phyloP scores from a whole-genome alignment of 35 echinoderm and acorn worm species.

The Heliocidaris erythrogramma region DNA sequence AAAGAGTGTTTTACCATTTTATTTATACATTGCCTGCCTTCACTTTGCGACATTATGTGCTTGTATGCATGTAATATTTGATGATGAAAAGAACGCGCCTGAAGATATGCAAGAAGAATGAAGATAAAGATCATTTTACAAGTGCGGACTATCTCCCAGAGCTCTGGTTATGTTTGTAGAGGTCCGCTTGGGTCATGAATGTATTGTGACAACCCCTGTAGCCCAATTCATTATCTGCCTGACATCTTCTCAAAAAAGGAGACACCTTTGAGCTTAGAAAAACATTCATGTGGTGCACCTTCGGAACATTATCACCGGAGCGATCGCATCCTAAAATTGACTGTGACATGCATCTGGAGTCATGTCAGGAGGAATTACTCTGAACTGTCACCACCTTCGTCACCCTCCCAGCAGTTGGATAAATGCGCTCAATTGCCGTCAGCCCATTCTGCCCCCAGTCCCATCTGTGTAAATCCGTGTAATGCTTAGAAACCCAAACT shows the following conservation, averaged over 20 bases:
- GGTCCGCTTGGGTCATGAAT: neutral
- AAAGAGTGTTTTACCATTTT: neutral
- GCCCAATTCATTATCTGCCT: neutral
- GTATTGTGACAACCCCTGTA: neutral
- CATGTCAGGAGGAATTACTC: neutral
- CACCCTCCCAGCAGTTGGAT: constrained; percentile 14
- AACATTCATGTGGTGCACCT: constrained; percentile 1
- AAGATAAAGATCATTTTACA: constrained; percentile 12
- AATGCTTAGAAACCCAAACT: constrained; percentile 15
- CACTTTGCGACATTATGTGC: neutral
- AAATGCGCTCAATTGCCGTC: neutral
- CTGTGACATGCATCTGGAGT: neutral
- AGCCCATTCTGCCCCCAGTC: neutral
- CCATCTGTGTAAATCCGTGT: constrained; percentile 40
- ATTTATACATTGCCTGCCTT: neutral
- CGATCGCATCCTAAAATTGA: neutral
- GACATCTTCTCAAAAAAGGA: neutral
- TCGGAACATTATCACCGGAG: neutral
- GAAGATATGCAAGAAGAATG: neutral
- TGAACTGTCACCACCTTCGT: neutral
- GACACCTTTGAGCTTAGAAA: neutral
- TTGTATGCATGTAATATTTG: neutral
- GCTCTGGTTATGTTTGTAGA: neutral
- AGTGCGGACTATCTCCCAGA: neutral
- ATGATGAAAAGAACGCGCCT: neutral